These are phyloP conservation scores for Pammene fasciana DNA, from an alignment of 2,888 invertebrate genomes.

Conservation along the genomic window DNA sequence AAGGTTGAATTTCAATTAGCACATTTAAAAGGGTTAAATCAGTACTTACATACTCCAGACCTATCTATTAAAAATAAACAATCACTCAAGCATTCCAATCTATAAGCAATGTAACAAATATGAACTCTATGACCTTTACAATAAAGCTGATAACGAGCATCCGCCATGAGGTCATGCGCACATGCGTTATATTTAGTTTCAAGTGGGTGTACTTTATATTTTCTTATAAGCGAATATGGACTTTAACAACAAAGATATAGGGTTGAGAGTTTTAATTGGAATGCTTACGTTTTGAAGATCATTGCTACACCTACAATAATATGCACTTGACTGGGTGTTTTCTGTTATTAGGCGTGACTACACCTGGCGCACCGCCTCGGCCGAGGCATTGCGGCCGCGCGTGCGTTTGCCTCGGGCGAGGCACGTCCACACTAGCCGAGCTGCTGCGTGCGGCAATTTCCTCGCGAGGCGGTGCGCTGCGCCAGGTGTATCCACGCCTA, in stretches of 20 bases:
- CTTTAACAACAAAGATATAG: background rate
- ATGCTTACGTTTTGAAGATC: slow-evolving; percentile 23
- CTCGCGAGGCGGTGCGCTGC: no score
- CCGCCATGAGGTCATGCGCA: slow-evolving; percentile 31
- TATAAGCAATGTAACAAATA: slow-evolving; percentile 5
- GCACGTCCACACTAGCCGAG: no score
- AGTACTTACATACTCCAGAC: slow-evolving; percentile 6
- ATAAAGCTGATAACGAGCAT: slow-evolving; percentile 18
- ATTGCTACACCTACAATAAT: slow-evolving; percentile 30
- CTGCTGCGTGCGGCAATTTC: no score
- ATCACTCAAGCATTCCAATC: slow-evolving; percentile 19
- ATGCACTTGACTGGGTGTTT: slow-evolving; percentile 10
- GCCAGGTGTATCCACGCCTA: no score
- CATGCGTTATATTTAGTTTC: slow-evolving; percentile 39
- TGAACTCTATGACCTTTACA: slow-evolving; percentile 23
- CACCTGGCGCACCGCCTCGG: no score
- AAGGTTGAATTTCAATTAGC: no score
- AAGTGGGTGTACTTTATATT: slow-evolving; percentile 34
- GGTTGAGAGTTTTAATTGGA: background rate
- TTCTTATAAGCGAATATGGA: background rate
- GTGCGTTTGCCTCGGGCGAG: no score
- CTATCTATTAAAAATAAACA: slow-evolving; percentile 18
- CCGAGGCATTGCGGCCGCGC: no score
- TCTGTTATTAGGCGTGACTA: no score
- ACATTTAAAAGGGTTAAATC: background rate